Evolutionary conservation across 2,888 invertebrate species (phyloP), one percentile per base, ranked within the genome.

Genomic region (Scaptomyza tumidula): DNA sequence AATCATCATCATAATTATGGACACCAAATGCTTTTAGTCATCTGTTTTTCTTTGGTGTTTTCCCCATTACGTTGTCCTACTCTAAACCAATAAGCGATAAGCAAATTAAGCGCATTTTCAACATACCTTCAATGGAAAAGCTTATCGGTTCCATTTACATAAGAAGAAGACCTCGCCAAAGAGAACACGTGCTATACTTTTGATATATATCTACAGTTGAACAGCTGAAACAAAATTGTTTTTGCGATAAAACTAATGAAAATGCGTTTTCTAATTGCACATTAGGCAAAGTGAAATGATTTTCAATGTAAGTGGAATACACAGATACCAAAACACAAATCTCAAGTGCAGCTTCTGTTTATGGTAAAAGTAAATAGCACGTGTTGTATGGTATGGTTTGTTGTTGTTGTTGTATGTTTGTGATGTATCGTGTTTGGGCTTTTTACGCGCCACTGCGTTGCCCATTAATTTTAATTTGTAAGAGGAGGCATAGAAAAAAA

Each of bases 401-500:
- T n/a, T 48, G 14, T 14, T 44, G 53, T 7, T 16, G 24, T 14
- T 43, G 14, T 3, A 14, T 63, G 53, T 49, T 13, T 58, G 13
- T 71, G 62, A 68, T 83, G 67, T 80, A 76, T 73, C 80, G 84
- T 69, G 85, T 66, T 70, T 70, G 56, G 66, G 68, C 67, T 62
- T 70, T 85, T 85, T 89, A 88, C 85, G 86, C 86, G 71, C 82
- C 89, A 82, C 87, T 86, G 86, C 71, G 68, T 58, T 68, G 68
- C 60, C 75, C 89, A 90, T 90, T 90, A 90, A 90, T 87, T 90
- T 89, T 89, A 90, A 90, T 90, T 90, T 87, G 82, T 80, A 41
- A 41, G 16, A 41, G 37, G 31, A 77, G 75, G 63, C 75, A 78
- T 55, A 58, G 27, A 43, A 45, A 65, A 63, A 68, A 55, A 54